Conservation (phyloP, 2,888 invertebrate species). For the Napeogenes inachia region DNA sequence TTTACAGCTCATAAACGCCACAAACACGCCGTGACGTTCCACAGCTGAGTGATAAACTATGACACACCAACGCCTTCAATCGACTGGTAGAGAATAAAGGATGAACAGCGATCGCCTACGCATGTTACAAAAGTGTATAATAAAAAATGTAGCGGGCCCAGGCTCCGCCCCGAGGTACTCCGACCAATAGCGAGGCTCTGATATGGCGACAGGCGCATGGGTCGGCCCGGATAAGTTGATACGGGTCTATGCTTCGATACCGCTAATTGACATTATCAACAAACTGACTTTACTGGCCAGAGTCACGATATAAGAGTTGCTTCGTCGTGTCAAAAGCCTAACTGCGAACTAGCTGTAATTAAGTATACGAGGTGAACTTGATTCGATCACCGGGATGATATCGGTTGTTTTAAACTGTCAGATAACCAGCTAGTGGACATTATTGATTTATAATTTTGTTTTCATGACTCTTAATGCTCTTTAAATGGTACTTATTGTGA, state of each 20-base stretch:
- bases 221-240: constrained; percentile 71
- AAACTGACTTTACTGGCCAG: constrained; percentile 74
- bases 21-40: constrained; percentile 60
- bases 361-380: constrained; percentile 64
- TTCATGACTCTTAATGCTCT: not conserved
- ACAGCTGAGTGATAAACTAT: constrained; percentile 71
- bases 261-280: constrained; percentile 78
- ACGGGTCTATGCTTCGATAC: constrained; percentile 74
- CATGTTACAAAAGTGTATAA: constrained; percentile 60
- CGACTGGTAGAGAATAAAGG: constrained; percentile 73
- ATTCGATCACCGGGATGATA: constrained; percentile 46
- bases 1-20: constrained; percentile 57
- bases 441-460: not conserved
- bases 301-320: constrained; percentile 77
- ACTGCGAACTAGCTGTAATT: constrained; percentile 70
- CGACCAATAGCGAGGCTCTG: constrained; percentile 59
- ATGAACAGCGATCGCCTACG: constrained; percentile 63
- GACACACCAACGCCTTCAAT: constrained; percentile 73
- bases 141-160: constrained; percentile 64
- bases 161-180: constrained; percentile 67
- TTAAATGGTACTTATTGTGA: not conserved
- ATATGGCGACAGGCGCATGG: constrained; percentile 56
- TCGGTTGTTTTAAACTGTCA: constrained; percentile 8
- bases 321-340: constrained; percentile 74
- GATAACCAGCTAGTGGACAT: not conserved